These are phyloP conservation scores for Sterrhoptilus dennistouni DNA, from an alignment of 2,113 vertebrate genomes.

Conservation along the genomic window DNA sequence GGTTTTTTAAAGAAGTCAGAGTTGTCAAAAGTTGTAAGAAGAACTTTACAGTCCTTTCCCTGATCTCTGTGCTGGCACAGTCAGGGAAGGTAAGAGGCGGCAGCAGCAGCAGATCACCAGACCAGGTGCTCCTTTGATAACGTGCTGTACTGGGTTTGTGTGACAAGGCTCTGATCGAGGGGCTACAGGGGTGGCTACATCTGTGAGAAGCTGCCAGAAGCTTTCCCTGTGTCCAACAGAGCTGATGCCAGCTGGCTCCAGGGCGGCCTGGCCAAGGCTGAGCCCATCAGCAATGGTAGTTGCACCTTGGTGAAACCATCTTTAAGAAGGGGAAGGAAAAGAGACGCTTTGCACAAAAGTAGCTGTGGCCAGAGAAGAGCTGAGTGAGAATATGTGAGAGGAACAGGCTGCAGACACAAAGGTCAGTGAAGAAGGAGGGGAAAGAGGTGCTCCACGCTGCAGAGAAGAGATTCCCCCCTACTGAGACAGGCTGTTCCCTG, in stretches of 20 bases:
- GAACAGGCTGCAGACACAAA: background rate
- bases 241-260: rapidly evolving
- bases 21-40: background rate
- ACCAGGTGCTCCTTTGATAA: background rate
- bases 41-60: background rate
- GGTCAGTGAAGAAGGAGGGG: background rate
- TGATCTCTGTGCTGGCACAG: background rate
- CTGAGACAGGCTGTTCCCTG: background rate
- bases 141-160: rapidly evolving
- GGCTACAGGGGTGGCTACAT: background rate
- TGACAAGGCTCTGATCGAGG: background rate
- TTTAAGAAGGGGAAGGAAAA: background rate
- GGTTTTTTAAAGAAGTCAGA: background rate
- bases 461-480: background rate
- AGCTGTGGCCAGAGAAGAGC: background rate
- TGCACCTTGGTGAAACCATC: background rate
- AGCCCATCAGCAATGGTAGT: rapidly evolving
- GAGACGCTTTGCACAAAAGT: too few species aligned
- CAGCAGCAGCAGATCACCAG: background rate
- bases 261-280: background rate
- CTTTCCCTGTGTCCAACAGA: background rate
- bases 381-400: background rate
- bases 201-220: background rate
- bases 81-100: background rate
- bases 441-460: background rate